Evolutionary conservation across 2,113 vertebrate species (phyloP), one percentile per base, ranked within the genome.

Genomic region (Osmerus eperlanus): DNA sequence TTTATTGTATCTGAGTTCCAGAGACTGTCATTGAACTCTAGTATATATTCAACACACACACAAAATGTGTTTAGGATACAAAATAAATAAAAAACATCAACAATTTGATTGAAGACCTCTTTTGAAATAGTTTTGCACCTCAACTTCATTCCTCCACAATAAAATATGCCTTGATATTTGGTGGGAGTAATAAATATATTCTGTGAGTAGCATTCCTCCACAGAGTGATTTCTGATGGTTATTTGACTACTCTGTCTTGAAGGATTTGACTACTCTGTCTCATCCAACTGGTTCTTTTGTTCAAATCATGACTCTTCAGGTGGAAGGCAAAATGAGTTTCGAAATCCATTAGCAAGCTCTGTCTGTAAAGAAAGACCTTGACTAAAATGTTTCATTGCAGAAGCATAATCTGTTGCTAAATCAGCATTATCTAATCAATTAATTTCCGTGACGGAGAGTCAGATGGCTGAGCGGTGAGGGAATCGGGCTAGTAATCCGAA

Each of bases 1-100:
- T 80, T 70, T 71, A 41, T 60, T 13, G 15, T 68, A 68, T 66
- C 41, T 16, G 3, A 28, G 14, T 58, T 36, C 73, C 68, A 80
- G 71, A 64, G 56, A 23, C 67, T 72, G 66, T 41, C 8, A 6
- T 36, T 51, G 63, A 63, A 76, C 47, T 32, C 16, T 76, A 65
- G 68, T 8, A 53, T 8, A 53, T 65, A 67, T 54, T 41, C 23
- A 23, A 5, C 18, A 71, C 55, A n/a, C 41, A 62, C n/a, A 65
- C 51, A 78, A 56, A 63, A 28, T 54, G 11, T 74, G 18, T 52
- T 65, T 63, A 54, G 28, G 11, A 69, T 32, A 65, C 23, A 66
- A 15, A 54, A 5, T 14, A 52, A 52, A 25, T 9, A 62, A 66
- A 55, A 29, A 9, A 23, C 23, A 6, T 58, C 19, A n/a, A 19